Conservation (phyloP, 2,113 vertebrate species). For the Thomomys bottae region DNA sequence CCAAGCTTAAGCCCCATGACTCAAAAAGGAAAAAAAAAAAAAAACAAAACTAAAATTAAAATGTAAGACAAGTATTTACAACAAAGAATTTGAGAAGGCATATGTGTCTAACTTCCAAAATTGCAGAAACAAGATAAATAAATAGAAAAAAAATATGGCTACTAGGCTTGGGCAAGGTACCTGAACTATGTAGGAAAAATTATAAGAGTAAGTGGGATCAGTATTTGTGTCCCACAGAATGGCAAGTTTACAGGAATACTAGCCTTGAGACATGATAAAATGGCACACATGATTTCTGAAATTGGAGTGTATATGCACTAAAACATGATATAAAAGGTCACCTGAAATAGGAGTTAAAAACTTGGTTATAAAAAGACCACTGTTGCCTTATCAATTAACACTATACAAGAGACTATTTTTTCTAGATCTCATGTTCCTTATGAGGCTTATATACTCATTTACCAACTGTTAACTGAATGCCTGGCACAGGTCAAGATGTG, state of each 20-base stretch:
- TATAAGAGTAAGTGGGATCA: background rate
- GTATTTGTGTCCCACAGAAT: background rate
- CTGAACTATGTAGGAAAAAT: background rate
- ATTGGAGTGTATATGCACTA: background rate
- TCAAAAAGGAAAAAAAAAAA: too few species aligned
- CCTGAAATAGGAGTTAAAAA: background rate
- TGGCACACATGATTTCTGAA: background rate
- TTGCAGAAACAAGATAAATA: background rate
- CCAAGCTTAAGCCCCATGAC: too few species aligned
- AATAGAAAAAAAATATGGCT: background rate
- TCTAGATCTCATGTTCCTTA: background rate
- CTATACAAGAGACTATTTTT: background rate
- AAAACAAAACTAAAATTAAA: too few species aligned
- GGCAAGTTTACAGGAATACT: background rate
- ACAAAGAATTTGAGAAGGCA: background rate
- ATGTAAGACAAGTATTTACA: too few species aligned
- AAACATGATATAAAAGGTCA: background rate
- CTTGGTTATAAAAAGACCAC: background rate
- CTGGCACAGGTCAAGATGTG: background rate
- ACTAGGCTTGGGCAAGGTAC: background rate
- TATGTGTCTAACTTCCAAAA: background rate
- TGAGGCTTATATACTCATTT: background rate
- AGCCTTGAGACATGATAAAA: background rate
- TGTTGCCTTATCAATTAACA: background rate
- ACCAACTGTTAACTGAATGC: background rate